phyloP scores from a whole-genome alignment of 2,888 invertebrate species.

The Polietes domitor region DNA sequence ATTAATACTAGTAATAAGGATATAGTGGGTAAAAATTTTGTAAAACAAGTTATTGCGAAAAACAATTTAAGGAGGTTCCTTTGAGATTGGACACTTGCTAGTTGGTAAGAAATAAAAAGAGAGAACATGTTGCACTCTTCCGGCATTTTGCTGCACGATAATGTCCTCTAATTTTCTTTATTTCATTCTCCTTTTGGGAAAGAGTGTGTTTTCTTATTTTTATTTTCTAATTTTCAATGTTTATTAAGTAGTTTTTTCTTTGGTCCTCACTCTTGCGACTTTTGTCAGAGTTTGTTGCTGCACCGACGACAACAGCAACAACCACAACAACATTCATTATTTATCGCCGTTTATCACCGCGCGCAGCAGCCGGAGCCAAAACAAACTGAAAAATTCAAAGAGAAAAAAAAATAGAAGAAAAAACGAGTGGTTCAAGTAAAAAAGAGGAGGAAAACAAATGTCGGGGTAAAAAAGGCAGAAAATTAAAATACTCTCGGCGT shows the following conservation, averaged over 20 bases:
- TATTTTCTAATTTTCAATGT: constrained; percentile 12
- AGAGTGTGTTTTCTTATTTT: constrained; percentile 3
- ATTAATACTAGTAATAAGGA: no score
- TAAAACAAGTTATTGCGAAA: no score
- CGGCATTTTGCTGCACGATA: not conserved
- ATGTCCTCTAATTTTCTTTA: not conserved
- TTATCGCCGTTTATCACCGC: constrained; percentile 7
- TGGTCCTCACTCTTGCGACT: not conserved
- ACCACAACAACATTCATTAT: not conserved
- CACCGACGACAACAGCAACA: not conserved
- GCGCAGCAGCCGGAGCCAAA: not conserved
- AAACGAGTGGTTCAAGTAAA: not conserved
- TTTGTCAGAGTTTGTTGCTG: not conserved
- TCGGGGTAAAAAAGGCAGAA: constrained; percentile 32
- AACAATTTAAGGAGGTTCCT: no score
- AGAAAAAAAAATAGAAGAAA: constrained; percentile 14
- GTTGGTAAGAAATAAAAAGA: no score
- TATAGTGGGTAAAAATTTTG: no score
- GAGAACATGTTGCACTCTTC: no score
- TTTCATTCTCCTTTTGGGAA: not conserved
- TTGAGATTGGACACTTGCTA: no score
- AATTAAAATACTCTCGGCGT: constrained; percentile 62
- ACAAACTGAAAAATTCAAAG: constrained; percentile 14
- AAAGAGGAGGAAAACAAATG: not conserved
- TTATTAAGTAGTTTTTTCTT: constrained; percentile 17